Conservation (phyloP, 2,888 invertebrate species). For the Drosophila longiperda region DNA sequence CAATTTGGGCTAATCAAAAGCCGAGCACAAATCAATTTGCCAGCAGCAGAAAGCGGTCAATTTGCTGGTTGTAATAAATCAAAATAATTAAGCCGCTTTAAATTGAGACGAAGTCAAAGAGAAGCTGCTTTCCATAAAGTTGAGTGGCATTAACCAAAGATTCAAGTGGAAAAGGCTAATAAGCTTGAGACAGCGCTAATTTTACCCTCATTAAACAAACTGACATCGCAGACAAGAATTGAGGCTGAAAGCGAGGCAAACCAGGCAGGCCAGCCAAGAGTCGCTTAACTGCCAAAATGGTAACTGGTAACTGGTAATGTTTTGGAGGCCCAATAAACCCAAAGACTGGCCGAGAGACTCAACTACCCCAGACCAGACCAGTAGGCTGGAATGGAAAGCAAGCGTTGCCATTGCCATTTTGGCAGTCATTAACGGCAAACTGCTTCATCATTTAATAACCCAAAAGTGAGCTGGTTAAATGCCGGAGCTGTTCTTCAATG, state of each 20-base stretch:
- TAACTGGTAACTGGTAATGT: conserved; percentile 53
- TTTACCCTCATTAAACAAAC: conserved; percentile 82
- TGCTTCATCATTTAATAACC: conserved; percentile 82
- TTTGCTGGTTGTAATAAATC: conserved; percentile 60
- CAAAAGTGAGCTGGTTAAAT: conserved; percentile 82
- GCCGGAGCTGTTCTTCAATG: conserved; percentile 57
- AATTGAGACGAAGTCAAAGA: conserved; percentile 57
- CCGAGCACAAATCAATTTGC: conserved; percentile 53
- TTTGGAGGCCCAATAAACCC: conserved; percentile 77
- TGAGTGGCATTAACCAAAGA: conserved; percentile 76
- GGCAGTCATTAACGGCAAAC: conserved; percentile 81
- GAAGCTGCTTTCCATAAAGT: conserved; percentile 64
- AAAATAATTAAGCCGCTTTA: conserved; percentile 78
- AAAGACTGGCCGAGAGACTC: conserved; percentile 43
- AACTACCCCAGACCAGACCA: conserved; percentile 30
- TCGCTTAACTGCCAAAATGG: conserved; percentile 28
- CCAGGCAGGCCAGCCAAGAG: neutral
- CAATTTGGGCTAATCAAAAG: conserved; percentile 61
- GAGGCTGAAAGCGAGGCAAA: conserved; percentile 43
- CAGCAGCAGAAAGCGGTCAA: conserved; percentile 31
- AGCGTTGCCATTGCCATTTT: conserved; percentile 64
- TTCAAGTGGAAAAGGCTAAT: conserved; percentile 78
- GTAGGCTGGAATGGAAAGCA: conserved; percentile 54
- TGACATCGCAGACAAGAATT: conserved; percentile 65
- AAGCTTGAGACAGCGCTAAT: conserved; percentile 80